Percentiles rank a stretch among this genome's conserved stretches.
Conservation (phyloP, 2,888 invertebrate genomes). For the Geophilus truncorum region DNA sequence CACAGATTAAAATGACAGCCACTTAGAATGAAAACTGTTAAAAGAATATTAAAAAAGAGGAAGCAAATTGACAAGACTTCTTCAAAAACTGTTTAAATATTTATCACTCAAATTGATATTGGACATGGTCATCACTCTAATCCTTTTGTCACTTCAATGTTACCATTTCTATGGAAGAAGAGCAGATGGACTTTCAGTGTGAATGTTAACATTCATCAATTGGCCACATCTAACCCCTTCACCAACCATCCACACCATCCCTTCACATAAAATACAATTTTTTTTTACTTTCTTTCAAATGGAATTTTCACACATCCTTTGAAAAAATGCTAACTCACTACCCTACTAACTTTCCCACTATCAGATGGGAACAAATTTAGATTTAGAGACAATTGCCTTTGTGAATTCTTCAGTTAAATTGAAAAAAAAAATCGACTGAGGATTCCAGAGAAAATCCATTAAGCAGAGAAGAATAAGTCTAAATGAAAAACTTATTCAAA, state of each 20-base stretch:
- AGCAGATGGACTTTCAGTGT: neutral
- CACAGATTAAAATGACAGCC: conserved; percentile 19
- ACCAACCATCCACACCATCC: too few relatives aligned
- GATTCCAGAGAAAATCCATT: neutral
- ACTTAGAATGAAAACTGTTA: neutral
- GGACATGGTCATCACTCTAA: conserved; percentile 25
- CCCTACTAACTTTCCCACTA: conserved; percentile 8
- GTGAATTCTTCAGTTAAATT: neutral
- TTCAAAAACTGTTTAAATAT: conserved; percentile 8
- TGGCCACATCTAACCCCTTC: neutral
- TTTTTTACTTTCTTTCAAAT: neutral
- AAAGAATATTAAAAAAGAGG: neutral
- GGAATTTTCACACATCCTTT: neutral
- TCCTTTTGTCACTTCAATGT: conserved; percentile 6
- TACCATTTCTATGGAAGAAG: neutral
- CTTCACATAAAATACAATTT: neutral
- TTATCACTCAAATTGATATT: neutral
- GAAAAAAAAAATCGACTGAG: neutral
- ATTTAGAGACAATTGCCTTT: neutral
- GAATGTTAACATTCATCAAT: conserved; percentile 13
- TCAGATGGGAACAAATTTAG: conserved; percentile 13
- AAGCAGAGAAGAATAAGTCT: neutral
- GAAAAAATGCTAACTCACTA: conserved; percentile 17
- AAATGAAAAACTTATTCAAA: neutral
- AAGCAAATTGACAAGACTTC: conserved; percentile 1